These are phyloP conservation scores for Acanthurus lineatus DNA, from an alignment of 2,797 vertebrate species.

Conservation along the genomic window DNA sequence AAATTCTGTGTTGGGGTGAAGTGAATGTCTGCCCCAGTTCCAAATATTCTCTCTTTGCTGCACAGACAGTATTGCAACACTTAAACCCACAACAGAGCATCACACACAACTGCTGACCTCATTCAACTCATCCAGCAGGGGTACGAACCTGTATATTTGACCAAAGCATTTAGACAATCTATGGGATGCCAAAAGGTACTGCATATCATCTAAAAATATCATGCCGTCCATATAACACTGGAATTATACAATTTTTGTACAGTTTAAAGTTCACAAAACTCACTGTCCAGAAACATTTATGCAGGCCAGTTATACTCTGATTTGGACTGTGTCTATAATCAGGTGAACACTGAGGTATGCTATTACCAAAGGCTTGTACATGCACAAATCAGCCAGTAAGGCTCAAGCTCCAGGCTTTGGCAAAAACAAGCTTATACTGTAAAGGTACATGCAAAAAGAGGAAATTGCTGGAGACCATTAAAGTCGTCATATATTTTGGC, in stretches of 20 bases:
- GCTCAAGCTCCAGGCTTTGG: slow-evolving; percentile 72
- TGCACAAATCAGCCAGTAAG: slow-evolving; percentile 74
- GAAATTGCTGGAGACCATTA: slow-evolving; percentile 55
- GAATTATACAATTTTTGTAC: slow-evolving; percentile 76
- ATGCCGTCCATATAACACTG: slow-evolving; percentile 81
- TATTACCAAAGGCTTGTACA: slow-evolving; percentile 71
- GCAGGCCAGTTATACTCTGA: slow-evolving; percentile 59
- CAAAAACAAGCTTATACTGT: slow-evolving; percentile 73
- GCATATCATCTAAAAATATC: slow-evolving; percentile 78
- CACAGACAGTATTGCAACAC: slow-evolving; percentile 63
- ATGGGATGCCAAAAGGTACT: slow-evolving; percentile 76
- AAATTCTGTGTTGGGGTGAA: slow-evolving; percentile 45
- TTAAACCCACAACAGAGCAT: slow-evolving; percentile 66
- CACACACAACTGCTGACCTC: slow-evolving; percentile 50
- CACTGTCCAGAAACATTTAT: slow-evolving; percentile 62
- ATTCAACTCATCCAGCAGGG: slow-evolving; percentile 53
- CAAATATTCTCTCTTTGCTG: slow-evolving; percentile 51
- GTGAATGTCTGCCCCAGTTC: slow-evolving; percentile 41
- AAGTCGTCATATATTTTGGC: slow-evolving; percentile 46
- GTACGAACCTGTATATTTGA: slow-evolving; percentile 62
- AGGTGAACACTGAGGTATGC: slow-evolving; percentile 63
- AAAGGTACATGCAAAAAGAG: slow-evolving; percentile 82
- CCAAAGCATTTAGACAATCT: slow-evolving; percentile 77
- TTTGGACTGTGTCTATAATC: slow-evolving; percentile 60
- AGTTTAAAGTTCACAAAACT: slow-evolving; percentile 69